Evolutionary conservation across 2,113 vertebrate species (phyloP), one percentile per base, ranked within the genome.

Genomic region (Gasterosteus nipponicus): DNA sequence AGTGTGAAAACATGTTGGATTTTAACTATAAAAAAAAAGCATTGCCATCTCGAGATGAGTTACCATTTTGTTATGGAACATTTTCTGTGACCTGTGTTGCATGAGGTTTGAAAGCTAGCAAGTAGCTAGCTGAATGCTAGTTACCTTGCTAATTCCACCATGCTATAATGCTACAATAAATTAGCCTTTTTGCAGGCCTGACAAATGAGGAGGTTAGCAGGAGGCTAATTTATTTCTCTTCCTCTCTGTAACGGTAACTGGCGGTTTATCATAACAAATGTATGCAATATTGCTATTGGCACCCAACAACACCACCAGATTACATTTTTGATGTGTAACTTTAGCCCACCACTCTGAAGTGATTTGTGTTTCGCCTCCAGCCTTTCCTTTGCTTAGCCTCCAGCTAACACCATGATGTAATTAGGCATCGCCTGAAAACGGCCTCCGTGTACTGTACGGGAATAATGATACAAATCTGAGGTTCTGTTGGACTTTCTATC

Each of bases 401-500:
- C 11, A 54, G 53, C 53, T 54, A 54, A 14, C 53, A 14, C 10
- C 9, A 1, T 54, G 26, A 54, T 54, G 12, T 54, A 26, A 54
- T 12, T 29, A 54, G n/a, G 49, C 49, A 22, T 4, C 4, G 9
- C 19, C 49, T 53, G 49, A 10, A 53, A 51, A 53, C n/a, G 19
- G 49, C 39, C 39, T 2, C 39, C 33, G 38, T 39, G 33, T 41
- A 26, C 44, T 46, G 29, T 15, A 6, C 14, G 18, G 8, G 14
- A 29, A 46, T 64, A 41, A 26, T 18, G 16, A 16, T 6, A 39
- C 11, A 41, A 16, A 72, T 47, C 51, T 1, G 10, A 64, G 39
- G 5, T 62, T 72, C 67, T 46, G 29, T 63, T 61, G 47, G 41
- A 73, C 19, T 6, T 77, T 62, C 10, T n/a, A 9, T 61, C 74